phyloP scores from a whole-genome alignment of 2,113 vertebrate species.

The Chiloscyllium plagiosum region DNA sequence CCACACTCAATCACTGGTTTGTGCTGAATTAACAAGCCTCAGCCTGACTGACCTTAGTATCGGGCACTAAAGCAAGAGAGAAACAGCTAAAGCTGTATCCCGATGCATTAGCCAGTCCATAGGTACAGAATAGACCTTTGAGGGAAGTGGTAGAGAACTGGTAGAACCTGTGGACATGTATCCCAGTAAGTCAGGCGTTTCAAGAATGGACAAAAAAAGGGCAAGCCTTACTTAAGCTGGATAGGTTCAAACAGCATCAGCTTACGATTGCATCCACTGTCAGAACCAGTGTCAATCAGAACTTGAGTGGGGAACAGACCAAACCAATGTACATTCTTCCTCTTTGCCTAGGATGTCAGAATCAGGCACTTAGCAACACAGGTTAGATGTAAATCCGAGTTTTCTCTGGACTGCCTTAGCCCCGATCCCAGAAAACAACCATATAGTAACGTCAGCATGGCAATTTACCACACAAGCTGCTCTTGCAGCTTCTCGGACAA shows the following conservation, averaged over 20 bases:
- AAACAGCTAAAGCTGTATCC: neutral
- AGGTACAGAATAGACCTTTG: neutral
- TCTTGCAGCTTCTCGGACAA: neutral
- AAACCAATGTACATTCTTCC: neutral
- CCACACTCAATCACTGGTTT: neutral
- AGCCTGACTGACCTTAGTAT: neutral
- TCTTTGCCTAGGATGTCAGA: neutral
- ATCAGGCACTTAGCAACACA: neutral
- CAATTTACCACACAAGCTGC: neutral
- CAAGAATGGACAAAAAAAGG: neutral
- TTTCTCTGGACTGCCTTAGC: neutral
- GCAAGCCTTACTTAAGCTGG: neutral
- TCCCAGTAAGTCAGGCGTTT: neutral
- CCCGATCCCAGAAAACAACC: neutral
- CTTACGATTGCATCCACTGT: neutral
- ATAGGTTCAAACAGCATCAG: neutral
- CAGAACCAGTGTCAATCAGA: neutral
- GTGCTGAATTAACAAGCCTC: neutral
- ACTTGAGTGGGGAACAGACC: neutral
- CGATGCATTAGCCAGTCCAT: neutral
- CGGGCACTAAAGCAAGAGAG: neutral
- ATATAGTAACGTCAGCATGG: neutral
- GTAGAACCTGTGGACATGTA: neutral
- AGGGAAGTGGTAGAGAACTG: neutral
- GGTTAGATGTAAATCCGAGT: neutral